These are phyloP conservation scores for Mactra quadrangularis DNA, from an alignment of 1,140 invertebrate genomes.

Conservation along the genomic window DNA sequence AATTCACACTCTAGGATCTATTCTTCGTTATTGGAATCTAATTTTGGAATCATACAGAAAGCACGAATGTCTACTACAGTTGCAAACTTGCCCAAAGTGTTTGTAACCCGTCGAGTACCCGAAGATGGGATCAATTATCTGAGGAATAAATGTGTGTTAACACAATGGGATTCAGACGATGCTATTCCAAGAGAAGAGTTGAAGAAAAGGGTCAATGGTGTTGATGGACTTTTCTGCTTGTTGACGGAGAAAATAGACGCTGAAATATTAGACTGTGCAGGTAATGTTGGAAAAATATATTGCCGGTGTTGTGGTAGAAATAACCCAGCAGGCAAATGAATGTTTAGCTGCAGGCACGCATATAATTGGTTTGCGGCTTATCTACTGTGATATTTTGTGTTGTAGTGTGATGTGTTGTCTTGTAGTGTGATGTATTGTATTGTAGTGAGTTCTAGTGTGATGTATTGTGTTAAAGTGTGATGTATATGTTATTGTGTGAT, in stretches of 20 bases:
- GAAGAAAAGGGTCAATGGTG: conserved; percentile 88
- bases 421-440: no score
- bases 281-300: no score
- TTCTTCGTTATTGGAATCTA: background rate
- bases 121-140: conserved; percentile 64
- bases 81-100: conserved; percentile 58
- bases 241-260: conserved; percentile 93
- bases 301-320: conserved; percentile 12
- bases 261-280: conserved; percentile 88
- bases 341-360: no score
- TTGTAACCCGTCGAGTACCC: conserved; percentile 68
- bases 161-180: conserved; percentile 69
- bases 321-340: no score
- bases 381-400: no score
- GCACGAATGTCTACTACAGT: conserved; percentile 10
- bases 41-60: background rate
- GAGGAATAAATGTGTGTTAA: conserved; percentile 63
- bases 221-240: conserved; percentile 91
- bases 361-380: no score
- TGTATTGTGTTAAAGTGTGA: no score
- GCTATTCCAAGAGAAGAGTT: conserved; percentile 89
- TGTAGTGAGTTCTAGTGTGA: no score
- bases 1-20: background rate
- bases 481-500: no score
- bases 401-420: no score